Percentiles rank a stretch among this genome's conserved stretches.
phyloP scores from a whole-genome alignment of 2,888 invertebrate genomes.

The Andrena dorsata region DNA sequence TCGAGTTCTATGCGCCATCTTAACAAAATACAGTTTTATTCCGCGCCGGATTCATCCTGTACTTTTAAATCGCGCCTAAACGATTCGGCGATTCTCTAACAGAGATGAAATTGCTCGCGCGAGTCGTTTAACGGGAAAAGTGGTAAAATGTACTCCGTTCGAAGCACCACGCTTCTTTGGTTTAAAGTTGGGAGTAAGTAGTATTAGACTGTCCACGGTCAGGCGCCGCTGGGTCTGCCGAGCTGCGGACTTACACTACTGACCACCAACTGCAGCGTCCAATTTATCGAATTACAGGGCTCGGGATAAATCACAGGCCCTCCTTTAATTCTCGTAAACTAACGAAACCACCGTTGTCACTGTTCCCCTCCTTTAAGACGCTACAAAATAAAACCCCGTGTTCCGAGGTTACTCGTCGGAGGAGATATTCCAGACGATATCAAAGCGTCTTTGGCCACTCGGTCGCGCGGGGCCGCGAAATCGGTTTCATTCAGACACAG shows the following conservation, averaged over 20 bases:
- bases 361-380: background rate
- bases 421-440: background rate
- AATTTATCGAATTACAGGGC: too few relatives aligned
- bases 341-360: too few relatives aligned
- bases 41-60: background rate
- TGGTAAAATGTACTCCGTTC: background rate
- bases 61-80: background rate
- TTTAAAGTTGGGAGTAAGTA: too few relatives aligned
- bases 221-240: too few relatives aligned
- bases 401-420: constrained; percentile 14
- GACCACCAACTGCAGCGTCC: too few relatives aligned
- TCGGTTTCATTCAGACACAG: constrained; percentile 49
- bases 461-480: constrained; percentile 21
- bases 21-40: background rate
- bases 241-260: too few relatives aligned
- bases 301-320: too few relatives aligned
- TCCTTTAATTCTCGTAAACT: too few relatives aligned
- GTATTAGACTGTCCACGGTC: too few relatives aligned
- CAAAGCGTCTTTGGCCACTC: constrained; percentile 1
- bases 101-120: background rate
- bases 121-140: background rate
- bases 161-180: background rate
- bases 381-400: background rate
- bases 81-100: background rate
- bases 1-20: constrained; percentile 21